Evolutionary conservation across 2,888 invertebrate genomes (phyloP), one percentile per base, ranked within the genome.

Genomic region (Lithophane socia): DNA sequence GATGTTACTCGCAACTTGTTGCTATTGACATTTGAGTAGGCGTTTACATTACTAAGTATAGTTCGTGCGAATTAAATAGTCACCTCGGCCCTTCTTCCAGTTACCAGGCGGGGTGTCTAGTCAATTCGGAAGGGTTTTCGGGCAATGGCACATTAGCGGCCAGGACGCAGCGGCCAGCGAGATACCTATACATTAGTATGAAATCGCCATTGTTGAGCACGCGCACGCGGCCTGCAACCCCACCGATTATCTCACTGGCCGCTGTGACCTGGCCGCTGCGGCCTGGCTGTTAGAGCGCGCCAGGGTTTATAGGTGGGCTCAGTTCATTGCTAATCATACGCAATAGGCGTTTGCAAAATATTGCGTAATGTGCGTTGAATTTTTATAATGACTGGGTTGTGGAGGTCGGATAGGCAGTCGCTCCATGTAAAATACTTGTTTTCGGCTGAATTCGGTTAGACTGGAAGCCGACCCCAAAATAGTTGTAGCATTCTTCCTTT

Each of bases 21-120:
- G 80, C 80, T 75, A 75, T 52, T 44, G 4, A 63, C 9, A 63
- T 70, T 37, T 24, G 2, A 21, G 16, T 49, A 80, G 80, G 80
- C 70, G 61, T 63, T 79, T n/a, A 47, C 0, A 3, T 47, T n/a
- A n/a, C 2, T 0, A 21, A 52, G 7, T 18, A 24, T 9, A 21
- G 12, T 21, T 63, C 37, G 12, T 42, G 18, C 18, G 10, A 18
- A 61, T 21, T 21, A 44, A 9, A 9, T 42, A 21, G n/a, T 44
- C 16, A 16, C n/a, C n/a, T 16, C 64, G 13, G n/a, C 8, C 42
- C 13, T 2, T n/a, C 13, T 64, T 2, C 13, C 4, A n/a, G 4
- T 24, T 18, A 24, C 18, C 0, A 16, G 18, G 18, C 47, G 7
- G 18, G 9, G 47, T 47, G 47, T 24, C 65, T 65, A 65, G 10